phyloP scores from a whole-genome alignment of 92 coral and sea anemone species.

The Phymanthus crucifer region DNA sequence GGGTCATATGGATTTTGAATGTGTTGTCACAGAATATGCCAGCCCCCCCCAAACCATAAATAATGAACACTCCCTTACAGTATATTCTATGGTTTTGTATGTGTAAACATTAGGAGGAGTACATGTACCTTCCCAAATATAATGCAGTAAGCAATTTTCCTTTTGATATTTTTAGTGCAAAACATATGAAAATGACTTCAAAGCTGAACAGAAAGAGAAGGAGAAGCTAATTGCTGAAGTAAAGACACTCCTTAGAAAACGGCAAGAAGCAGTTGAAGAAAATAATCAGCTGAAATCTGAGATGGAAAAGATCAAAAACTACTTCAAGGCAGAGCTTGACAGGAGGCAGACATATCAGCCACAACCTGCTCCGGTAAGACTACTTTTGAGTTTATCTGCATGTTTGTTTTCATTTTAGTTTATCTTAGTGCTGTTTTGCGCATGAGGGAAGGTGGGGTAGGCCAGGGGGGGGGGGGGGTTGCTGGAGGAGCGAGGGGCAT shows the following conservation, averaged over 20 bases:
- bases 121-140: too few relatives aligned
- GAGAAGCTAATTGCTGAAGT: conserved; percentile 40
- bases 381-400: too few relatives aligned
- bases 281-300: conserved; percentile 11
- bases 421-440: too few relatives aligned
- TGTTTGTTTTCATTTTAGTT: too few relatives aligned
- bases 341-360: conserved; percentile 6
- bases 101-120: too few relatives aligned
- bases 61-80: too few relatives aligned
- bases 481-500: background rate
- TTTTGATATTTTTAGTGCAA: conserved; percentile 47
- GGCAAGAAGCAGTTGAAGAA: background rate
- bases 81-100: background rate
- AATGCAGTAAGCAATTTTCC: background rate
- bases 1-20: too few relatives aligned
- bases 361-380: background rate
- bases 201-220: conserved; percentile 80
- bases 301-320: conserved; percentile 11
- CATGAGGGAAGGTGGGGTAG: too few relatives aligned
- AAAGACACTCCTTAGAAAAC: conserved; percentile 15
- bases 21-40: too few relatives aligned
- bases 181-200: conserved; percentile 85
- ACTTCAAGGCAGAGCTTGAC: conserved; percentile 19
- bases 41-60: too few relatives aligned
- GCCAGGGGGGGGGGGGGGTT: background rate